Base-by-base conservation (phyloP, 2,113 vertebrate genomes). In the Mustelus asterias region DNA sequence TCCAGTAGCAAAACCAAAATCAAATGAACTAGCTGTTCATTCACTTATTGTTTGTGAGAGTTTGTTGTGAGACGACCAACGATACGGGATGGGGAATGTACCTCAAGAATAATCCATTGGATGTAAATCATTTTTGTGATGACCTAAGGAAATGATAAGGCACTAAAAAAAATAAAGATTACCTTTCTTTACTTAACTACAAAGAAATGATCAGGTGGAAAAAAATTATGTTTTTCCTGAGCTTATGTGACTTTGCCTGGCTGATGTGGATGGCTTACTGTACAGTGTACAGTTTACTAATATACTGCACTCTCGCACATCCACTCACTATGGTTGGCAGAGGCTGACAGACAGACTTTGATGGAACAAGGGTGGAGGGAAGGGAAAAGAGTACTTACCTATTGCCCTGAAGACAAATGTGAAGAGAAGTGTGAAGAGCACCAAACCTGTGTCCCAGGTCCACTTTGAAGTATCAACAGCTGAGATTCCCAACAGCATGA, bases 381-480 rank as follows among this genome's bases (percentile, higher is more conserved):
- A 96, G 80, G 94, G 58, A 96, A 96, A 97, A 29, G 70, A 48
- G 29, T 18, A 97, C 98, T 97, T 96, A 99, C 99, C 99, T 9
- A 98, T 96, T 0, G 99, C 99, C 97, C 99, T 98, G 98, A 99
- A 99, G 96, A 99, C 97, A 58, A 99, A 98, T 97, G 99, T 99
- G 97, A 99, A 99, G 97, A 99, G 96, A 60, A 99, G 98, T 0
- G 99, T 99, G 96, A 98, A 99, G 97, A 98, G 97, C 96, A 99
- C 98, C 97, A 99, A 98, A 16, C 98, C 98, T 0, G 98, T 99
- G 97, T 99, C 99, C 99, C 99, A 99, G 33, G 98, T 98, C 99
- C 99, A 99, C 97, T 99, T 99, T 96, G 99, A 98, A 96, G 99
- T 99, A 97, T 99, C 99, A 96, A 99, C 98, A 0, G 99, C 99